These are phyloP conservation scores for Gambusia affinis DNA, from an alignment of 2,113 vertebrate genomes.

Conservation along the genomic window DNA sequence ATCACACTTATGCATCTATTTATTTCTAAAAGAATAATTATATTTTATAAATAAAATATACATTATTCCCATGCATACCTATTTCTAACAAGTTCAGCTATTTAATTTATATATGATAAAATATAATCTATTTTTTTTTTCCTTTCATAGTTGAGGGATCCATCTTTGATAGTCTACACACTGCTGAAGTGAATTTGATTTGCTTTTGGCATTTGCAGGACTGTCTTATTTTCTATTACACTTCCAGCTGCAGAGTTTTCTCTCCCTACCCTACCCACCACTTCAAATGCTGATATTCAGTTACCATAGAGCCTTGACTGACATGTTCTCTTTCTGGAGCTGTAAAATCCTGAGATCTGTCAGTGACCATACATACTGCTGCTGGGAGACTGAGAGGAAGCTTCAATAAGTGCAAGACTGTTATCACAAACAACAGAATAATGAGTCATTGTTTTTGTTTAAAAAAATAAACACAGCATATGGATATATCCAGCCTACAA, in stretches of 20 bases:
- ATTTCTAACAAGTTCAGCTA: background rate
- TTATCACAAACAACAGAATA: too few species aligned
- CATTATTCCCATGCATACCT: too few species aligned
- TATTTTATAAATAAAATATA: too few species aligned
- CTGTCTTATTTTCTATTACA: slow-evolving; percentile 12
- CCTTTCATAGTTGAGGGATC: background rate
- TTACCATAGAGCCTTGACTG: slow-evolving; percentile 12
- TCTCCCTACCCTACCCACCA: background rate
- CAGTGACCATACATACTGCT: background rate
- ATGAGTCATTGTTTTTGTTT: too few species aligned
- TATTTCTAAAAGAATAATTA: too few species aligned
- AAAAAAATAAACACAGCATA: too few species aligned
- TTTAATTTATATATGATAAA: background rate
- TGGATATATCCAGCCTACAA: too few species aligned
- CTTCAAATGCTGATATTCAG: background rate
- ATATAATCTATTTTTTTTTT: background rate
- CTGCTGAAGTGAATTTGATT: background rate
- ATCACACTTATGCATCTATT: background rate
- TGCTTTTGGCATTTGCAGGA: background rate
- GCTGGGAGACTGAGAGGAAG: background rate
- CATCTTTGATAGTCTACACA: background rate
- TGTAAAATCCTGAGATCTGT: background rate
- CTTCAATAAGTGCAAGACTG: background rate
- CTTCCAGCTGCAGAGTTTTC: slow-evolving; percentile 1
- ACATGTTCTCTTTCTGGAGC: background rate